phyloP scores from a whole-genome alignment of 2,797 vertebrate species.

The Threskiornis aethiopicus region DNA sequence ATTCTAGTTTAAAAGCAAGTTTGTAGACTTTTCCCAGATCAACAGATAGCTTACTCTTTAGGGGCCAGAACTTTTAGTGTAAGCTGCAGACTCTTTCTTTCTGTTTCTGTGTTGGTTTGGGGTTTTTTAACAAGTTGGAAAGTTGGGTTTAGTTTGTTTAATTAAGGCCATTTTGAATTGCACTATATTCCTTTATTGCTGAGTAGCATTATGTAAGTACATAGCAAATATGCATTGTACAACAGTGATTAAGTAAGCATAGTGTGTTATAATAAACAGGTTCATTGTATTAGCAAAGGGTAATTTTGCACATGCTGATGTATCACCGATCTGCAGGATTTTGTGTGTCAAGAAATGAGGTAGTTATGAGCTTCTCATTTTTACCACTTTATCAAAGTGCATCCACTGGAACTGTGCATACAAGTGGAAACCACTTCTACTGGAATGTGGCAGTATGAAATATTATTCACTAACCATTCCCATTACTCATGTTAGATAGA shows the following conservation, averaged over 20 bases:
- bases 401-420: slow-evolving; percentile 39
- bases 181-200: not conserved
- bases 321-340: slow-evolving; percentile 10
- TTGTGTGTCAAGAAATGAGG: slow-evolving; percentile 35
- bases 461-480: slow-evolving; percentile 54
- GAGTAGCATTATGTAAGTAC: not conserved
- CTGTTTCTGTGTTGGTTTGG: not conserved
- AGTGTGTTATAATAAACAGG: not conserved
- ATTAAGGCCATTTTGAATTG: not conserved
- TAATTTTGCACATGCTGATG: slow-evolving; percentile 36
- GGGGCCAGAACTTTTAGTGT: not conserved
- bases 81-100: not conserved
- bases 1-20: not conserved
- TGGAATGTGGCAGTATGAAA: slow-evolving; percentile 57
- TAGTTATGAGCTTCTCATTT: slow-evolving; percentile 28
- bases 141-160: not conserved
- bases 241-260: slow-evolving; percentile 11
- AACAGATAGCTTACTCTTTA: not conserved
- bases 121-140: not conserved
- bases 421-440: slow-evolving; percentile 46
- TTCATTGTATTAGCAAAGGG: slow-evolving; percentile 17
- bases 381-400: slow-evolving; percentile 50
- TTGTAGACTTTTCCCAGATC: not conserved
- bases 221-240: not conserved
- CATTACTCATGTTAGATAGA: slow-evolving; percentile 64